Conservation (phyloP, 2,113 vertebrate genomes). For the Heterochromis multidens region DNA sequence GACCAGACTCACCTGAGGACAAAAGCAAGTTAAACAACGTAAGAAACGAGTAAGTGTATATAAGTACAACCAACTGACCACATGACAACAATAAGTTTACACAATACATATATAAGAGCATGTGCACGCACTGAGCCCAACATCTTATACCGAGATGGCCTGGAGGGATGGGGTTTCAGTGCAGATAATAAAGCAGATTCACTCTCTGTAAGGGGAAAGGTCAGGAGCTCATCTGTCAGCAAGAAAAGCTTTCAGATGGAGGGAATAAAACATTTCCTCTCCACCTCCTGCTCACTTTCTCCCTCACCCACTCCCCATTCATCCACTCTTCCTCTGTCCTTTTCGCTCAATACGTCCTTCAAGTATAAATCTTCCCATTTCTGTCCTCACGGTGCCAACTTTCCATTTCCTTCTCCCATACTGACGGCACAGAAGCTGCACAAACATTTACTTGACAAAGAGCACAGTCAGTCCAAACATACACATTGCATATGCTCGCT, state of each 20-base stretch:
- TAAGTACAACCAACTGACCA: neutral
- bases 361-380: constrained; percentile 21
- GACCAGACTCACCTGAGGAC: constrained; percentile 76
- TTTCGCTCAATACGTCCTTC: neutral
- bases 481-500: neutral
- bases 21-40: neutral
- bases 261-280: constrained; percentile 57
- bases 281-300: constrained; percentile 3
- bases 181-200: constrained; percentile 35
- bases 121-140: neutral
- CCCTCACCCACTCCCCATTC: neutral
- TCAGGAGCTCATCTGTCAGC: constrained; percentile 26
- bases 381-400: neutral
- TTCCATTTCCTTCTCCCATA: constrained; percentile 16
- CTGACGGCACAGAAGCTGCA: neutral
- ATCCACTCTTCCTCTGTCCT: neutral
- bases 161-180: neutral
- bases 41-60: too few species aligned
- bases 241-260: constrained; percentile 29
- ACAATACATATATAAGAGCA: neutral
- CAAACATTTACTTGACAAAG: constrained; percentile 34
- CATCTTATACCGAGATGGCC: neutral
- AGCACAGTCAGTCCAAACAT: neutral
- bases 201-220: constrained; percentile 43
- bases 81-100: neutral